These are phyloP conservation scores for Neoarius graeffei DNA, from an alignment of 2,113 vertebrate genomes.

Conservation along the genomic window DNA sequence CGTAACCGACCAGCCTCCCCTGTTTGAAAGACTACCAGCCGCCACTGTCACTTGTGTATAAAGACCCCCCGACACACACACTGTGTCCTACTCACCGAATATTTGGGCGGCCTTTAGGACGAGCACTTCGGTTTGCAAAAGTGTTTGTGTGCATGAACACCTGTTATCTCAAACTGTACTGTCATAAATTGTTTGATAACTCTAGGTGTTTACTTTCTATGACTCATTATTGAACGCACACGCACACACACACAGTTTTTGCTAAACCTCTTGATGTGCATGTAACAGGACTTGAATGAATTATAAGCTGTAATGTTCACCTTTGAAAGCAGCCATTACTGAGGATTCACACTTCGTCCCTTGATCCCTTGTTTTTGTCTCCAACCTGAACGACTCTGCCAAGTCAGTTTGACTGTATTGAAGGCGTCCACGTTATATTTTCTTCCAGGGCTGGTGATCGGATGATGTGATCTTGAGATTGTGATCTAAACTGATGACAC, in stretches of 20 bases:
- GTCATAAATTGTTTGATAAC: background rate
- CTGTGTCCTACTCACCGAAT: background rate
- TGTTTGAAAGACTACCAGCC: no score
- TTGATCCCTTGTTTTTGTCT: background rate
- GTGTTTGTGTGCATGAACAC: background rate
- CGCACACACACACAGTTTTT: background rate
- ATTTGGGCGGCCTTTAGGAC: background rate
- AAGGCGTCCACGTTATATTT: background rate
- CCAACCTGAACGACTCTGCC: background rate
- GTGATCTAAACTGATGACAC: background rate
- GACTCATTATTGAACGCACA: background rate
- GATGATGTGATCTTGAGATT: background rate
- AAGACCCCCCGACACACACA: background rate
- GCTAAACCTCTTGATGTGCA: background rate
- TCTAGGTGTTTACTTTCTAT: background rate
- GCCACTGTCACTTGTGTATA: no score
- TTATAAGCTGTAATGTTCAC: background rate
- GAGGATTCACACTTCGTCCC: background rate
- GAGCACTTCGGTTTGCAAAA: background rate
- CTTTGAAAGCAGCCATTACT: background rate
- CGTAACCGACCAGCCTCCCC: no score
- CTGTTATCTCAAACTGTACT: background rate
- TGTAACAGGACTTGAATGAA: background rate
- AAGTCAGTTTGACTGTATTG: background rate
- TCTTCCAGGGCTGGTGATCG: background rate